Percentiles rank a stretch among this genome's conserved stretches.
Conservation (phyloP, 2,888 invertebrate genomes). For the Harpagoxenus sublaevis region DNA sequence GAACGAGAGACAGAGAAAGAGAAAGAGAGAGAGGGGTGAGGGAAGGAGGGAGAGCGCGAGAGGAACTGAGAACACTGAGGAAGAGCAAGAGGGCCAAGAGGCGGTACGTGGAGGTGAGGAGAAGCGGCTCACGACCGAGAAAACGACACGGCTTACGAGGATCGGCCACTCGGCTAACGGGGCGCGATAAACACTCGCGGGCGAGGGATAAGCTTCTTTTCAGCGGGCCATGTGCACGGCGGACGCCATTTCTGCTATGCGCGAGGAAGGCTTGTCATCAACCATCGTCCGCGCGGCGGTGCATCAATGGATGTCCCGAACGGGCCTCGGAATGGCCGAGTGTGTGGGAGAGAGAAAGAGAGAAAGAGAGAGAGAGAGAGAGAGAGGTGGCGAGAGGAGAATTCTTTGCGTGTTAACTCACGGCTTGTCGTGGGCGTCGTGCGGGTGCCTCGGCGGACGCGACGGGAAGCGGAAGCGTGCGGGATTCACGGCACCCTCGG, state of each 20-base stretch:
- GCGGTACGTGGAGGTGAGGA: too few relatives aligned
- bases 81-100: too few relatives aligned
- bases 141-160: too few relatives aligned
- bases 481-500: constrained; percentile 74
- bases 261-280: constrained; percentile 83
- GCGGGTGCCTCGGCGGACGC: constrained; percentile 75
- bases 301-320: constrained; percentile 75
- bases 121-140: too few relatives aligned
- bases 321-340: constrained; percentile 69
- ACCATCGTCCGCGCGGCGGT: constrained; percentile 78
- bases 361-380: constrained; percentile 9
- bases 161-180: background rate
- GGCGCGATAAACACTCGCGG: background rate
- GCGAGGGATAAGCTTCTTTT: constrained; percentile 61
- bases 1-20: background rate
- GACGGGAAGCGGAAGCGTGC: constrained; percentile 73
- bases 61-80: too few relatives aligned
- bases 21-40: too few relatives aligned
- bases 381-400: constrained; percentile 52
- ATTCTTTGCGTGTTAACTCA: constrained; percentile 76
- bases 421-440: constrained; percentile 73
- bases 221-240: constrained; percentile 81
- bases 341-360: background rate
- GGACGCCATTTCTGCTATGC: constrained; percentile 83
- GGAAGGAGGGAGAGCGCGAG: too few relatives aligned